Conservation (phyloP, 2,797 vertebrate species). For the Gambusia yucatana region DNA sequence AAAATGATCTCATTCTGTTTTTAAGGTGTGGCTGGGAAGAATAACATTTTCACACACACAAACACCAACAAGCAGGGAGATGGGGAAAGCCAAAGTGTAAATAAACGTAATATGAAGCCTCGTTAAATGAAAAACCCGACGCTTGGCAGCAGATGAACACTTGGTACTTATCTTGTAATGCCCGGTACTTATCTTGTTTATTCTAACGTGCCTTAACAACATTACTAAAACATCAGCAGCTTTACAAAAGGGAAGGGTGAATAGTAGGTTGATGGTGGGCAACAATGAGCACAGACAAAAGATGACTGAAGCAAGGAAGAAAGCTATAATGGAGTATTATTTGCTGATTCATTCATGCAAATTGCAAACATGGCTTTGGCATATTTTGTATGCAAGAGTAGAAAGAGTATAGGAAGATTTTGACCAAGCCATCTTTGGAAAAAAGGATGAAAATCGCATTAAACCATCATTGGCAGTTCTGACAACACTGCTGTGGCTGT, state of each 20-base stretch:
- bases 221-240: conserved; percentile 49
- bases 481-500: conserved; percentile 19
- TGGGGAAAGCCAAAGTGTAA: conserved; percentile 13
- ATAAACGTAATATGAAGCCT: conserved; percentile 26
- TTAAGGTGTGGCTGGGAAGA: conserved; percentile 70
- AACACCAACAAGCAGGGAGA: conserved; percentile 27
- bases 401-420: not conserved
- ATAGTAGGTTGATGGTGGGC: conserved; percentile 32
- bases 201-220: conserved; percentile 28
- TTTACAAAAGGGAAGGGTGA: conserved; percentile 43
- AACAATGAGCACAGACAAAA: conserved; percentile 14
- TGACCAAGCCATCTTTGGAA: not conserved
- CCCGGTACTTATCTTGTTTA: conserved; percentile 50
- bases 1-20: conserved; percentile 77
- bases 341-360: not conserved
- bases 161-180: conserved; percentile 21
- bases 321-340: not conserved
- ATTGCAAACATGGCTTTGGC: not conserved
- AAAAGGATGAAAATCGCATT: not conserved
- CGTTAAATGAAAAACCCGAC: conserved; percentile 21
- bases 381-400: not conserved
- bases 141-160: conserved; percentile 47
- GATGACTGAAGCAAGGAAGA: not conserved
- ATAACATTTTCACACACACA: conserved; percentile 51
- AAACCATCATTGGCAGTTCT: conserved; percentile 1